These are phyloP conservation scores for Physocephala rufipes DNA, from an alignment of 2,888 invertebrate genomes.

Conservation along the genomic window DNA sequence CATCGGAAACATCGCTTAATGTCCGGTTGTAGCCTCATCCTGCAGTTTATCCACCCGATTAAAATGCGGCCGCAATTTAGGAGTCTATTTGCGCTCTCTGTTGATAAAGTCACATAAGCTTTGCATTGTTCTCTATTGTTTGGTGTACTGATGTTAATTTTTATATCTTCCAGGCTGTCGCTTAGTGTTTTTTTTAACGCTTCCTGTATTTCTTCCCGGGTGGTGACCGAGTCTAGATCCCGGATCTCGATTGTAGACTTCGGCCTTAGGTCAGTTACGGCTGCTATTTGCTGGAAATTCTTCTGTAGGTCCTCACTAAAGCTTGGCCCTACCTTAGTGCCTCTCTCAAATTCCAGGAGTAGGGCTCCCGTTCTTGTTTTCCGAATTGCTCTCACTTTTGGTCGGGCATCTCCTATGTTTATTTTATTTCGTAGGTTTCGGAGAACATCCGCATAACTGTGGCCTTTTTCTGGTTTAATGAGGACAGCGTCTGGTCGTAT, in stretches of 20 bases:
- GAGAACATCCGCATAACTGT: conserved; percentile 4
- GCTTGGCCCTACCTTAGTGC: not conserved
- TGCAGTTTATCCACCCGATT: conserved; percentile 2
- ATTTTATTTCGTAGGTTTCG: not conserved
- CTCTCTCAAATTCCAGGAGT: conserved; percentile 2
- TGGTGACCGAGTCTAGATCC: conserved; percentile 8
- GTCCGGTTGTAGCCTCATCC: not conserved
- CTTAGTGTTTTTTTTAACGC: not conserved
- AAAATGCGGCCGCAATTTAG: no score
- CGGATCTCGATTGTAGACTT: not conserved
- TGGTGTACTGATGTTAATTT: no score
- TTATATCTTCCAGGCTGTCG: not conserved
- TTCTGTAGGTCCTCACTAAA: not conserved
- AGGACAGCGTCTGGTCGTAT: not conserved
- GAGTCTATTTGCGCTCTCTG: not conserved
- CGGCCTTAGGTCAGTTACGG: not conserved
- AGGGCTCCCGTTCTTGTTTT: conserved; percentile 8
- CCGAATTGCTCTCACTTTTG: not conserved
- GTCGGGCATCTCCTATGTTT: not conserved
- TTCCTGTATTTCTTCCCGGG: not conserved
- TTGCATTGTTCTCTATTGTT: not conserved
- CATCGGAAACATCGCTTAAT: not conserved
- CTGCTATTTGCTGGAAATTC: not conserved
- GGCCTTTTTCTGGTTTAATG: conserved; percentile 1
- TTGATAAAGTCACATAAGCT: not conserved